A percentile compares a stretch with the other conserved stretches of the same genome.
These are phyloP conservation scores for Mesocricetus auratus DNA, from an alignment of 2,113 vertebrate species.

Conservation along the genomic window DNA sequence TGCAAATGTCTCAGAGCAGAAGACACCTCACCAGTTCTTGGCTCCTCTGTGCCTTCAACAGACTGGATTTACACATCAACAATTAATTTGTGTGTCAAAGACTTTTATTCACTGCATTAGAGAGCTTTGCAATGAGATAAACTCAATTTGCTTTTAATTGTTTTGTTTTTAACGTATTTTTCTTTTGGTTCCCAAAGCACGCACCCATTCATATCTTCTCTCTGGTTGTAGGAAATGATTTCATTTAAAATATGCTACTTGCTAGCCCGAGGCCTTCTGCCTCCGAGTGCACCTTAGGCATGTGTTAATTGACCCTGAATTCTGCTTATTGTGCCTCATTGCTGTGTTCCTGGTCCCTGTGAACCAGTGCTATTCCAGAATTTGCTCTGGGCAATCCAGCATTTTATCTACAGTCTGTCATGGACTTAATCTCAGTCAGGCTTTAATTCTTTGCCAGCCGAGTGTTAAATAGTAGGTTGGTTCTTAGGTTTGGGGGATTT, in stretches of 20 bases:
- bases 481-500: conserved; percentile 17
- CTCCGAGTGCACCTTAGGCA: conserved; percentile 79
- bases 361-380: conserved; percentile 75
- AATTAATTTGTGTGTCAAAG: background rate
- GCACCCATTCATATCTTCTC: conserved; percentile 69
- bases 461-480: conserved; percentile 42
- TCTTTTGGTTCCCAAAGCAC: conserved; percentile 57
- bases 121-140: conserved; percentile 26
- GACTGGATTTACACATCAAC: background rate
- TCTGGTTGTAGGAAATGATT: conserved; percentile 73
- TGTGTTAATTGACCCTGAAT: conserved; percentile 81
- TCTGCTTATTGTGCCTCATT: conserved; percentile 71
- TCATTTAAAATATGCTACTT: conserved; percentile 71
- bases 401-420: conserved; percentile 76
- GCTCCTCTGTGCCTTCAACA: background rate
- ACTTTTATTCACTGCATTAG: conserved; percentile 41
- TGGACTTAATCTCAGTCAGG: conserved; percentile 78
- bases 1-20: background rate
- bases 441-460: conserved; percentile 75
- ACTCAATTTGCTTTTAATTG: conserved; percentile 29
- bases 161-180: conserved; percentile 39
- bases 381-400: conserved; percentile 77
- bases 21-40: background rate
- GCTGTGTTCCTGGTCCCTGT: conserved; percentile 74
- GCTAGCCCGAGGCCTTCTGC: conserved; percentile 78